phyloP scores from a whole-genome alignment of 2,888 invertebrate genomes.

The Monochamus alternatus region DNA sequence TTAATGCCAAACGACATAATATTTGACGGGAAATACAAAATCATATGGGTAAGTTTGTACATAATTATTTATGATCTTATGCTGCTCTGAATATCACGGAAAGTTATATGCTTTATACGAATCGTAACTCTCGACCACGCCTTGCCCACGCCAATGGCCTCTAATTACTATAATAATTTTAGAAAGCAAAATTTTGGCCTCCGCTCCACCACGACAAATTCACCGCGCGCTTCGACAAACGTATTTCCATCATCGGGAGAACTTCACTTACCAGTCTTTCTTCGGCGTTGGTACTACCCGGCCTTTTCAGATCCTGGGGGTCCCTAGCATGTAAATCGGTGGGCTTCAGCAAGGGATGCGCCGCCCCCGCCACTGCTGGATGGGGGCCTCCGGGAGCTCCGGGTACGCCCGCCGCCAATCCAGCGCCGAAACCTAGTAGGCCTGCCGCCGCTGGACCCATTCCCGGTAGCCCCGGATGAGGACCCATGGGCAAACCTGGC shows the following conservation, averaged over 20 bases:
- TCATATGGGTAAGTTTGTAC: too few species aligned
- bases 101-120: too few species aligned
- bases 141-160: too few species aligned
- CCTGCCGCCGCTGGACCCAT: constrained; percentile 66
- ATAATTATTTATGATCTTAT: too few species aligned
- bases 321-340: constrained; percentile 65
- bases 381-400: constrained; percentile 62
- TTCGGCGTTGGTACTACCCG: constrained; percentile 67
- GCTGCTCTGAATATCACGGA: too few species aligned
- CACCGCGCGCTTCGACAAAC: neutral
- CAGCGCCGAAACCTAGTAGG: constrained; percentile 62
- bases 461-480: constrained; percentile 68
- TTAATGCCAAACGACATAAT: too few species aligned
- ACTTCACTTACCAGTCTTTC: constrained; percentile 69
- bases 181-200: too few species aligned
- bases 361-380: constrained; percentile 62
- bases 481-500: constrained; percentile 68
- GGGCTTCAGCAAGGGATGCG: constrained; percentile 68
- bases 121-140: too few species aligned
- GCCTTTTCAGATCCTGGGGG: constrained; percentile 66
- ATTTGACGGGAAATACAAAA: too few species aligned
- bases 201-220: too few species aligned
- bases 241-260: neutral
- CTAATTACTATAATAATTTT: too few species aligned
- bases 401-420: constrained; percentile 64